Evolutionary conservation across 2,113 vertebrate species (phyloP).

Genomic region (Hypomesus transpacificus): DNA sequence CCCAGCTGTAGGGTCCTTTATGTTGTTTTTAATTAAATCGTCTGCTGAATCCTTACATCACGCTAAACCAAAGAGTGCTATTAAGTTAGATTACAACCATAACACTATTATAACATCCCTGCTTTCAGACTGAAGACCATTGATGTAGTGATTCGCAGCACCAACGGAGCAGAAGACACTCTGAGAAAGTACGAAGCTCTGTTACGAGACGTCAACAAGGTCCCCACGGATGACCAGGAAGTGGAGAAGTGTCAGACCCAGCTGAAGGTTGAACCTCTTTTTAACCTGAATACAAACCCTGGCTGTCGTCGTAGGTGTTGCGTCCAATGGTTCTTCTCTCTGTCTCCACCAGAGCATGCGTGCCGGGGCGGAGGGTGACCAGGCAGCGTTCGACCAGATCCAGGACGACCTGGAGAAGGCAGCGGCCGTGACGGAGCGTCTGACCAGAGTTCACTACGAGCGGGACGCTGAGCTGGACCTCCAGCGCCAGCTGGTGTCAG

Average conservation of each 20-base stretch:
- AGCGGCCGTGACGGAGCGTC: constrained; percentile 74
- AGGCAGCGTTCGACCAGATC: constrained; percentile 77
- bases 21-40: no score
- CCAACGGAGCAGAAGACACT: constrained; percentile 82
- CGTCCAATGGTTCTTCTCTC: neutral
- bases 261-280: constrained; percentile 78
- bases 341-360: constrained; percentile 72
- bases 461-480: constrained; percentile 87
- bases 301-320: neutral
- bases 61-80: no score
- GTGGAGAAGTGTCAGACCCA: constrained; percentile 78
- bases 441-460: constrained; percentile 82
- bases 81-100: neutral
- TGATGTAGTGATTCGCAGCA: constrained; percentile 86
- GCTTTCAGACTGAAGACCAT: constrained; percentile 87
- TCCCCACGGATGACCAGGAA: constrained; percentile 79
- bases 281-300: neutral
- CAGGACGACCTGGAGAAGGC: constrained; percentile 80
- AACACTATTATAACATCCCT: fast-evolving
- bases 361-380: constrained; percentile 74
- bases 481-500: constrained; percentile 73
- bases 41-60: no score
- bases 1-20: no score
- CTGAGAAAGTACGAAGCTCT: constrained; percentile 80
- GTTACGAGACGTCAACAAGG: constrained; percentile 80